Evolutionary conservation across 2,113 vertebrate species (phyloP), one percentile per base, ranked within the genome.

Genomic region (Albula glossodonta): DNA sequence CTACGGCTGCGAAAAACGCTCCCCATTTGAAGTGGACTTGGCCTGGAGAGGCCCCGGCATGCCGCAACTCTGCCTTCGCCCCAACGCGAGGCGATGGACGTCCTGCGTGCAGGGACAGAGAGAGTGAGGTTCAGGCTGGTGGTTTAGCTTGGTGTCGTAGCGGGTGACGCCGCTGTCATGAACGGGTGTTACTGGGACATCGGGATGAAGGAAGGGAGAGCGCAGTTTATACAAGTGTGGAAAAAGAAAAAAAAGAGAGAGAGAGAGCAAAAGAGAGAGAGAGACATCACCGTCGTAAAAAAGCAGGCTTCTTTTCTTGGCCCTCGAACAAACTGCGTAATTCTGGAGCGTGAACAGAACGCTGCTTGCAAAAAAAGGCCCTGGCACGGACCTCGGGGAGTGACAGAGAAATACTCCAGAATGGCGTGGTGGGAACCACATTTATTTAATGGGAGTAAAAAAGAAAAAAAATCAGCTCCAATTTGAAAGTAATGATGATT

Each of bases 181-280:
- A 52, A 51, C 9, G 70, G 70, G 70, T 48, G 51, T 57, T 15
- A 51, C 17, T 60, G 74, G 31, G 52, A 79, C 51, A 13, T 19
- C 10, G 87, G 90, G 89, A 87, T 90, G 85, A 87, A 81, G 88
- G 78, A 87, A 81, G 88, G 78, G 31, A 53, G 70, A 88, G 90
- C 89, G 80, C 56, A 17, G 85, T 90, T 89, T 89, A 89, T 51
- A 87, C 87, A 85, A 90, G 89, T 93, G 96, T 89, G 93, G 90
- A 92, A 89, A 87, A 84, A 81, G 89, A 87, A 91, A 81, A 87
- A 91, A 81, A 87, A 49, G 88, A 88, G 89, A 87, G 86, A 84
- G 86, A 89, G 84, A 87, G 86, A 87, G 82, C 91, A 91, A 88
- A 92, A 93, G 94, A 93, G 92, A 87, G 90, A 91, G 56, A 83